Base-by-base conservation (phyloP, 1,140 invertebrate genomes). In the Eupristina koningsbergeri region DNA sequence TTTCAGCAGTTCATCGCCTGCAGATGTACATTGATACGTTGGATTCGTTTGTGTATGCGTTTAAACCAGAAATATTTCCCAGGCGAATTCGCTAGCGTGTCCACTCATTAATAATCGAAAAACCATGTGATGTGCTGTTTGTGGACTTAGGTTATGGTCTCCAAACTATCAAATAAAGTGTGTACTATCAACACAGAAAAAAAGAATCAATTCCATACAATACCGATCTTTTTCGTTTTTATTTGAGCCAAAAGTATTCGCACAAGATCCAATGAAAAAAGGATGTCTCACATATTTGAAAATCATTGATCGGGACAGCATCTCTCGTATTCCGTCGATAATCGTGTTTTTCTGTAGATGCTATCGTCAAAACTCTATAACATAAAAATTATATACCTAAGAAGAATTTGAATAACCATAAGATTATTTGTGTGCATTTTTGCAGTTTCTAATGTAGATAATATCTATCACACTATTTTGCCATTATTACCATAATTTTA, bases 1-100 rank as follows among this genome's bases (percentile, higher is more conserved):
- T 69, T 75, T 77, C 74, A 45, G 8, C 26, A 45, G 58, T 29
- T 45, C 73, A 83, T 77, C 26, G 75, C 22, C 79, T 31, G 79
- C 67, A 80, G 31, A 80, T 73, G 19, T 73, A 41, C 61, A 64
- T 36, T n/a, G 63, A 47, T 47, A 69, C 17, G 41, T 36, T 39
- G 39, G 39, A 26, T 61, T 5, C 61, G 11, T 61, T 5, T 39
- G 11, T 22, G 76, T 63, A 5, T 22, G 63, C 53, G 50, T 36
- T 63, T 64, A 36, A 45, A 58, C 50, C 26, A 39, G 39, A 64
- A 64, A 53, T 69, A 80, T 80, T 50, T 80, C 31, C 63, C 50
- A 36, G 64, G 50, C 3, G 79, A 61, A 73, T 73, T 53, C 50
- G 2, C n/a, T n/a, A 19, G n/a, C 26, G 45, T 15, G 29, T 34